These are phyloP conservation scores for Lepeophtheirus salmonis DNA, from an alignment of 1,140 invertebrate species.

Conservation along the genomic window DNA sequence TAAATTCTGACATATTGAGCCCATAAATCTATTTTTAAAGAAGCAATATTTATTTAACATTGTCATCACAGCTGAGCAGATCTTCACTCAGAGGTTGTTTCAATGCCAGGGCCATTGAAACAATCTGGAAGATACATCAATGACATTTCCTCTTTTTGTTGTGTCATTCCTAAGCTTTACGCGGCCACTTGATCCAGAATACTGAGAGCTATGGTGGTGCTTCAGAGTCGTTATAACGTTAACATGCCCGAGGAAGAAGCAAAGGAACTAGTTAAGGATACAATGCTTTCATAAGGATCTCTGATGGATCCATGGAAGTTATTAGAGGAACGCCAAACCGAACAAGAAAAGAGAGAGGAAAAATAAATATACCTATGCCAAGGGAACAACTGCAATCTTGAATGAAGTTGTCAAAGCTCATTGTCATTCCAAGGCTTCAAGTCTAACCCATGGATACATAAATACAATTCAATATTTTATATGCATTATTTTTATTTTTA, in stretches of 20 bases:
- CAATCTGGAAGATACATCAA: constrained; percentile 62
- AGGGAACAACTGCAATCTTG: constrained; percentile 6
- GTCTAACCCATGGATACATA: no score
- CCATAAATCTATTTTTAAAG: no score
- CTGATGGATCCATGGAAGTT: background rate
- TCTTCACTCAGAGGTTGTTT: constrained; percentile 86
- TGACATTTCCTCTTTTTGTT: constrained; percentile 84
- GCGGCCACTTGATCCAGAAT: constrained; percentile 90
- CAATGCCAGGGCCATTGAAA: constrained; percentile 72
- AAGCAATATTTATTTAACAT: no score
- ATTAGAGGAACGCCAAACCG: background rate
- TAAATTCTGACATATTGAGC: no score
- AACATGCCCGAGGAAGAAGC: constrained; percentile 54
- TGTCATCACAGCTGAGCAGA: constrained; percentile 63
- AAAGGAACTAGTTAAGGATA: constrained; percentile 69
- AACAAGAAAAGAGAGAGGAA: constrained; percentile 3
- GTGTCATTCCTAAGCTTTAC: constrained; percentile 70
- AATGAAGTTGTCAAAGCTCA: no score
- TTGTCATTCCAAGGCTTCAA: no score
- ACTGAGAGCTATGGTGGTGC: constrained; percentile 84
- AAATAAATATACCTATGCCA: constrained; percentile 1
- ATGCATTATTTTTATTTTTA: no score
- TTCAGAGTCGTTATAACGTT: constrained; percentile 52
- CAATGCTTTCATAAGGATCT: constrained; percentile 66
- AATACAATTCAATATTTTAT: no score